Percentiles rank a stretch among this genome's conserved stretches.
Evolutionary conservation across 2,797 vertebrate genomes (phyloP).

Genomic region (Catamblyrhynchus diadema): DNA sequence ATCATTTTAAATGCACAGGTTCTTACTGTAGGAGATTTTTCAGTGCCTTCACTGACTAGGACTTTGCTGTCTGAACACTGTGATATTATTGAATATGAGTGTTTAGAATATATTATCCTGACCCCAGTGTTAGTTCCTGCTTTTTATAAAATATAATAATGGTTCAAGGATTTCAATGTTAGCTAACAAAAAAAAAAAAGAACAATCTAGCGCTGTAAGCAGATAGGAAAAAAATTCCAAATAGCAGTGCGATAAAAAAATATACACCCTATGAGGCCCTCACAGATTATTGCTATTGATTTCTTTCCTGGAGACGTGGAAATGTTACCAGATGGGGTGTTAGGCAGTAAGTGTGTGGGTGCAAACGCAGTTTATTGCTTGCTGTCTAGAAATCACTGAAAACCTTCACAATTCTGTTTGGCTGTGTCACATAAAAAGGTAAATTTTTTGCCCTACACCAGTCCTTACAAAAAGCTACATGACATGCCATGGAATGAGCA

Average conservation of each 20-base stretch:
- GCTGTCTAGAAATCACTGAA: constrained; percentile 79
- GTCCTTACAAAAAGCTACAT: constrained; percentile 66
- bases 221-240: constrained; percentile 74
- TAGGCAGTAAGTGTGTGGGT: constrained; percentile 88
- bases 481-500: constrained; percentile 21
- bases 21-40: constrained; percentile 25
- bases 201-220: constrained; percentile 70
- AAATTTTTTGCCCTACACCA: constrained; percentile 69
- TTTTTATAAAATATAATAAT: constrained; percentile 55
- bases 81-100: neutral
- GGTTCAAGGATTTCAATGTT: constrained; percentile 57
- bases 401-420: constrained; percentile 72
- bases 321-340: constrained; percentile 97
- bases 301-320: constrained; percentile 93
- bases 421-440: constrained; percentile 67
- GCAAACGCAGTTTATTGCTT: constrained; percentile 80
- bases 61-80: neutral
- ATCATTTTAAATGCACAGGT: constrained; percentile 26
- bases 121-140: neutral
- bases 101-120: constrained; percentile 54
- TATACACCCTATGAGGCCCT: constrained; percentile 82
- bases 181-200: constrained; percentile 67
- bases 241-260: constrained; percentile 77
- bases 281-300: constrained; percentile 99
- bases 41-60: neutral